Conservation (phyloP, 2,797 vertebrate genomes). For the Vipera ursinii region DNA sequence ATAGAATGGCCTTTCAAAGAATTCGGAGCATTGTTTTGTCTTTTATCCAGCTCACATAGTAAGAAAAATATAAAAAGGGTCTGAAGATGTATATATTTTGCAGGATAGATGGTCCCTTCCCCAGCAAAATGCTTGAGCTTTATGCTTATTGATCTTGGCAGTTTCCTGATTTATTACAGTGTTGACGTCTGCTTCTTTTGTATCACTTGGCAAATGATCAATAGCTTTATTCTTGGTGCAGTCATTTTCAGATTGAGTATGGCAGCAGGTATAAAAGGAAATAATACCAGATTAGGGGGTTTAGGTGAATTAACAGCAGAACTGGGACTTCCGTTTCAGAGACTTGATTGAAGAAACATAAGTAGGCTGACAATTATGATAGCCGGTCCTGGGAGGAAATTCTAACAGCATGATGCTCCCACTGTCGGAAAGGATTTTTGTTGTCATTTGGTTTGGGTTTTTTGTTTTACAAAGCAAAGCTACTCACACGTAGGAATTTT, state of each 20-base stretch:
- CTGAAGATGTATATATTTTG: constrained; percentile 48
- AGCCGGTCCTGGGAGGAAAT: constrained; percentile 15
- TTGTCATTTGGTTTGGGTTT: background rate
- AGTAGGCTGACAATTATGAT: constrained; percentile 15
- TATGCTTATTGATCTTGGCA: constrained; percentile 68
- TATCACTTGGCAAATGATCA: constrained; percentile 71
- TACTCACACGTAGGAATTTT: background rate
- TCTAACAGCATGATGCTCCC: constrained; percentile 24
- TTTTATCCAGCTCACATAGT: constrained; percentile 23
- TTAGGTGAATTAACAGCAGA: constrained; percentile 4
- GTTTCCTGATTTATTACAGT: constrained; percentile 72
- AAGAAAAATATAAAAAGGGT: constrained; percentile 49
- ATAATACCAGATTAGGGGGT: constrained; percentile 41
- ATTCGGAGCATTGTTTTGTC: constrained; percentile 14
- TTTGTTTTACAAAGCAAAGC: constrained; percentile 17
- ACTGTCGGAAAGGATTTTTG: background rate
- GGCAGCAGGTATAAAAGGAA: constrained; percentile 56
- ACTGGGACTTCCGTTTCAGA: constrained; percentile 48
- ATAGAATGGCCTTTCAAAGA: constrained; percentile 44
- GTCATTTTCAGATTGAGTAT: constrained; percentile 31
- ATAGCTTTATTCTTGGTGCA: constrained; percentile 52
- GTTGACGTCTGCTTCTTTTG: constrained; percentile 63
- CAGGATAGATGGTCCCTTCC: background rate
- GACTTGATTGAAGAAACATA: constrained; percentile 37
- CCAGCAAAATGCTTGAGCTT: constrained; percentile 52